phyloP scores from a whole-genome alignment of 2,888 invertebrate genomes.

The Andrena haemorrhoa region DNA sequence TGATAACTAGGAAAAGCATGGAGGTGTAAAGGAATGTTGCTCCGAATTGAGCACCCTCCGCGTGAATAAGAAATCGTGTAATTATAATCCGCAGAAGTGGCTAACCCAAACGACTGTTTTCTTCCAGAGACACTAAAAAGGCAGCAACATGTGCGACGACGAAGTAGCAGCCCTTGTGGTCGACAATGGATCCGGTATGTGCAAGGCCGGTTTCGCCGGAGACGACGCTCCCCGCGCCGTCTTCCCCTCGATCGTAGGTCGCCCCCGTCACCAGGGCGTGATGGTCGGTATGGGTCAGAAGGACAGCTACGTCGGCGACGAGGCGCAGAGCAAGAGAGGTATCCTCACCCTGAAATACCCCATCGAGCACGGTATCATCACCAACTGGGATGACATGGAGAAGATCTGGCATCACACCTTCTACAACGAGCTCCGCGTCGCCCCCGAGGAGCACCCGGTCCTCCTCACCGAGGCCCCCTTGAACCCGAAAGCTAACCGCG shows the following conservation, averaged over 20 bases:
- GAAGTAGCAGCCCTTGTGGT: conserved; percentile 96
- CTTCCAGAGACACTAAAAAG: conserved; percentile 85
- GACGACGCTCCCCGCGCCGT: conserved; percentile 96
- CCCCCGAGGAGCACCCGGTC: conserved; percentile 97
- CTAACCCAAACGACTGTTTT: conserved; percentile 12
- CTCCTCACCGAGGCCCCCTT: conserved; percentile 96
- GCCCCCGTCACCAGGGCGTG: conserved; percentile 91
- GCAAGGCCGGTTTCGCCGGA: conserved; percentile 96
- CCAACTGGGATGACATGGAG: conserved; percentile 99
- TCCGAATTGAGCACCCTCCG: no score
- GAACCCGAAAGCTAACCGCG: conserved; percentile 97
- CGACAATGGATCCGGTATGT: conserved; percentile 97
- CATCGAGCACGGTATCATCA: conserved; percentile 98
- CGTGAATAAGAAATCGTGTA: not conserved
- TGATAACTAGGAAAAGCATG: no score
- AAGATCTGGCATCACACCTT: conserved; percentile 99
- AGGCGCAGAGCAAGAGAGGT: conserved; percentile 94
- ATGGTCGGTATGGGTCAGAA: conserved; percentile 90
- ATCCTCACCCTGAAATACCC: conserved; percentile 96
- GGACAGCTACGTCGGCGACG: conserved; percentile 94
- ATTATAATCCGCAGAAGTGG: not conserved
- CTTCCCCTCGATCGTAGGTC: conserved; percentile 95
- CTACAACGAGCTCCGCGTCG: conserved; percentile 96
- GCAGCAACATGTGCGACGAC: conserved; percentile 98
- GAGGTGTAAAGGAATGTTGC: no score